Conservation (phyloP, 2,797 vertebrate species). For the Uromys caudimaculatus region DNA sequence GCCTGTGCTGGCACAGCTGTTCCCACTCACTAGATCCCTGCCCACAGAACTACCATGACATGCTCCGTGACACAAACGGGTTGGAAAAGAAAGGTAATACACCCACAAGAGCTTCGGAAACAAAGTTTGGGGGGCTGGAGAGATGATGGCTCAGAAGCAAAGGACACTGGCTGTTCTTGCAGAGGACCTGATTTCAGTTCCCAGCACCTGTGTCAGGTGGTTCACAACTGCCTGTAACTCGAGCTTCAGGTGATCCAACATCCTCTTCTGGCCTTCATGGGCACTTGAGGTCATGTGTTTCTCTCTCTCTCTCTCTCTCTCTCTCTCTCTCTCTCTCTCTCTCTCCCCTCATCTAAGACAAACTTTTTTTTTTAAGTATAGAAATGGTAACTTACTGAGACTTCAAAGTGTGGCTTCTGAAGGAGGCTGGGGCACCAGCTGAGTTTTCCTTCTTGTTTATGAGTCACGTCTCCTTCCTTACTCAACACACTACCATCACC, state of each 20-base stretch:
- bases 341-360: not conserved
- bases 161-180: not conserved
- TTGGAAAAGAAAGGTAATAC: not conserved
- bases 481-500: not conserved
- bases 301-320: too few species aligned
- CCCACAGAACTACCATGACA: too few species aligned
- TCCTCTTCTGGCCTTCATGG: not conserved
- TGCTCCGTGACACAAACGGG: not conserved
- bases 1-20: too few species aligned
- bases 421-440: too few species aligned
- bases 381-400: not conserved
- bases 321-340: too few species aligned
- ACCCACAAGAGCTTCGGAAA: not conserved
- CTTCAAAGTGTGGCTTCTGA: not conserved
- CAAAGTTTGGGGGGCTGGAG: not conserved
- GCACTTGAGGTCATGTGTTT: too few species aligned
- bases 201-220: too few species aligned
- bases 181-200: not conserved
- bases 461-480: not conserved
- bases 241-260: not conserved
- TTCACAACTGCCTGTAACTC: not conserved
- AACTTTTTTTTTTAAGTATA: not conserved
- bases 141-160: not conserved
- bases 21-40: not conserved
- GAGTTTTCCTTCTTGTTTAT: not conserved